Evolutionary conservation across 2,113 vertebrate genomes (phyloP), one percentile per base, ranked within the genome.

Genomic region (Pollimyrus isidori): DNA sequence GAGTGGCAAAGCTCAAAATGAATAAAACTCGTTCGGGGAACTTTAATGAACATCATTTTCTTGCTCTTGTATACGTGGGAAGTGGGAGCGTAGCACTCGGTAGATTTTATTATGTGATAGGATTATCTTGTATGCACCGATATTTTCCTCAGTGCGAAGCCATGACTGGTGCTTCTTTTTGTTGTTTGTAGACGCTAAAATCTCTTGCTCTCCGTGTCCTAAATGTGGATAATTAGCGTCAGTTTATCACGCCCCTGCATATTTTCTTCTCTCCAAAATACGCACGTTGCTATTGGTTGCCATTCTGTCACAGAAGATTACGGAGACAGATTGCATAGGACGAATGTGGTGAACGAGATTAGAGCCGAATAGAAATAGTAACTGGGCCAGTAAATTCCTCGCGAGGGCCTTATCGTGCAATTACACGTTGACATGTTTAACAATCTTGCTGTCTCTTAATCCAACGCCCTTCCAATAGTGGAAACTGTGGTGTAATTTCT

Each of bases 161-260:
- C 97, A 96, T 96, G 97, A 95, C 95, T 96, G 94, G 90, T 96
- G 94, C 97, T 97, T 96, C 94, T 96, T 96, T 96, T 96, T 96
- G 95, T 95, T 95, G 96, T 97, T 97, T 96, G 97, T 96, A 98
- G 97, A 97, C 97, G 97, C 97, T 97, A 80, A 80, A 98, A 98
- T 98, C 97, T 98, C 96, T 96, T 97, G 97, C 98, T 97, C 97
- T 97, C 94, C 93, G 96, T 97, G 98, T 98, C 98, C 98, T 99
- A 98, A 98, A 99, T 97, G 97, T 96, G 97, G 98, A 98, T 99
- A 99, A 99, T 99, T 99, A 99, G 97, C 98, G 97, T 98, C 97
- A 98, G 97, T 99, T 99, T 99, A 99, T 99, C 98, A 98, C 96
- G 96, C 97, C 95, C 97, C 97, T 98, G 97, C 98, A 99, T 99